These are phyloP conservation scores for Tragelaphus eurycerus DNA, from an alignment of 2,797 vertebrate species.

Conservation along the genomic window DNA sequence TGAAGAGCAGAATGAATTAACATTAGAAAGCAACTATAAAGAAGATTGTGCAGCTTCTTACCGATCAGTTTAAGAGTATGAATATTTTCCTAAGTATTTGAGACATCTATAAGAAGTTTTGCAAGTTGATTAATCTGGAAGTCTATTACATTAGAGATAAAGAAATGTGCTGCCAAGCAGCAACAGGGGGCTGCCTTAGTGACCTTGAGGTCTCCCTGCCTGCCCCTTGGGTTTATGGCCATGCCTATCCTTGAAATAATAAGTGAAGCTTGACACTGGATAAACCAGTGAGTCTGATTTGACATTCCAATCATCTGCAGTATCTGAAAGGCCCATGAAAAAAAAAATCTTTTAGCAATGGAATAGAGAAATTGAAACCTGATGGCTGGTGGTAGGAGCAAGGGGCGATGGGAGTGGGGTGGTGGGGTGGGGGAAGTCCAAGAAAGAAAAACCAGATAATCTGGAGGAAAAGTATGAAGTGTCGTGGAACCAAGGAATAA, in stretches of 20 bases:
- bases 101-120: neutral
- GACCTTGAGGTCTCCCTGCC: neutral
- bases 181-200: neutral
- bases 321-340: neutral
- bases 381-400: neutral
- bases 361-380: neutral
- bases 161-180: neutral
- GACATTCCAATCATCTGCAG: neutral
- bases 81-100: neutral
- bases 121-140: neutral
- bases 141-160: neutral
- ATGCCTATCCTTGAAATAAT: neutral
- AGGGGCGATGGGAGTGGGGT: fast-evolving
- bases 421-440: fast-evolving
- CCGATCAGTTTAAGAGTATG: neutral
- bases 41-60: neutral
- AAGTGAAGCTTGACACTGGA: neutral
- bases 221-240: neutral
- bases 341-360: neutral
- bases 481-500: neutral
- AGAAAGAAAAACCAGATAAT: neutral
- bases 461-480: neutral
- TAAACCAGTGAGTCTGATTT: neutral
- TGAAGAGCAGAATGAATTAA: neutral
- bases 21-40: neutral